phyloP scores from a whole-genome alignment of 2,888 invertebrate species.

The Cryptus viduatorius region DNA sequence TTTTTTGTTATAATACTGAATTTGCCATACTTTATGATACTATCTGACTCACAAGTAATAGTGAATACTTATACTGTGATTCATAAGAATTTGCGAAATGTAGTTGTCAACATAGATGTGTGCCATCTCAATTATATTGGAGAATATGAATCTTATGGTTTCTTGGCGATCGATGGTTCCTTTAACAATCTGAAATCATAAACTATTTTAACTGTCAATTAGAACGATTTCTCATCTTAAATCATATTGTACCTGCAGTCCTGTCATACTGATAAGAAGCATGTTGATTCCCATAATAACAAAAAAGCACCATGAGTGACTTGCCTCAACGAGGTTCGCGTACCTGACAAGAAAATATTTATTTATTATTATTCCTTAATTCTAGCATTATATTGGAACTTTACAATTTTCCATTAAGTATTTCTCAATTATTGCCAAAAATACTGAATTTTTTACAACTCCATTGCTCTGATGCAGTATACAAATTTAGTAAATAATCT shows the following conservation, averaged over 20 bases:
- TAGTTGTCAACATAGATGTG: constrained; percentile 43
- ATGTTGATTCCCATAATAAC: no score
- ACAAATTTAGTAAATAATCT: background rate
- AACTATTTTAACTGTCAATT: background rate
- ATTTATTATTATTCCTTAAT: no score
- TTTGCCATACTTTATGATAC: background rate
- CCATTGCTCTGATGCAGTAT: no score
- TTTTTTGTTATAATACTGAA: background rate
- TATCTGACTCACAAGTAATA: constrained; percentile 10
- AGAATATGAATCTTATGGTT: background rate
- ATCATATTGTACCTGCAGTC: background rate
- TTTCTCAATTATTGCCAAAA: no score
- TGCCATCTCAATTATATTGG: background rate
- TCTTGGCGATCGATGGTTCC: background rate
- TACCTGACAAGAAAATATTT: no score
- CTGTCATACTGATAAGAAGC: no score
- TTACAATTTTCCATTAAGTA: no score
- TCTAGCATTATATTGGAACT: no score
- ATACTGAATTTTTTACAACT: no score
- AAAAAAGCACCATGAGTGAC: no score
- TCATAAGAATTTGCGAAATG: constrained; percentile 21
- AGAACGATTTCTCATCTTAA: background rate
- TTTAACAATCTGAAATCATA: background rate
- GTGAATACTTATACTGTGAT: constrained; percentile 24
- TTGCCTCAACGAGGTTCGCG: no score